phyloP scores from a whole-genome alignment of 2,113 vertebrate genomes.

The Engraulis encrasicolus region DNA sequence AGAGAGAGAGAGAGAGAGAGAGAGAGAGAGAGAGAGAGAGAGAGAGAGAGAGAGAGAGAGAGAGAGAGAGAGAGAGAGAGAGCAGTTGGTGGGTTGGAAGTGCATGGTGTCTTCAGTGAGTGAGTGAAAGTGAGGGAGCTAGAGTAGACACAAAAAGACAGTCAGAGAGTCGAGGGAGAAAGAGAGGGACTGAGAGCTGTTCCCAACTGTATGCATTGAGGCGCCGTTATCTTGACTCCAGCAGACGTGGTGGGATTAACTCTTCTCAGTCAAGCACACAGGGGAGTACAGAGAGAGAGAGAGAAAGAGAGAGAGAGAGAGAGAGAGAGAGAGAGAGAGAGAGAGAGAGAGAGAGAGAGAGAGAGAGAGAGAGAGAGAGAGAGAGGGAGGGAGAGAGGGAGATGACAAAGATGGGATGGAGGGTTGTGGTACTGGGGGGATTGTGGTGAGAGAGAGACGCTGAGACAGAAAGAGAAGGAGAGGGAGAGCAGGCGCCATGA shows the following conservation, averaged over 20 bases:
- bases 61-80: background rate
- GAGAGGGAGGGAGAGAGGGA: background rate
- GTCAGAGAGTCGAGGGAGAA: background rate
- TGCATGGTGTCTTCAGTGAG: background rate
- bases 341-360: background rate
- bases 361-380: background rate
- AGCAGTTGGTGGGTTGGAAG: background rate
- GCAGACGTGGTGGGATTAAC: conserved; percentile 2
- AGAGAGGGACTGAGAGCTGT: background rate
- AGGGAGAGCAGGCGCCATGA: no score
- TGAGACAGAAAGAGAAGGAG: no score
- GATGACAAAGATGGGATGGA: background rate
- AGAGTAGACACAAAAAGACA: no score
- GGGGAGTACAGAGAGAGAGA: background rate
- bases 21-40: no score
- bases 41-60: no score
- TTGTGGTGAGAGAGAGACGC: no score
- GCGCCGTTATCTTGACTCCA: conserved; percentile 11
- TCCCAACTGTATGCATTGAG: background rate
- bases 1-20: no score
- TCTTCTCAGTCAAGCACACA: background rate
- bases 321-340: background rate
- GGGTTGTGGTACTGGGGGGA: no score
- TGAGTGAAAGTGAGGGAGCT: no score
- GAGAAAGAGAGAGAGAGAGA: background rate